Evolutionary conservation across 2,888 invertebrate species (phyloP).

Genomic region (Margaritifera margaritifera): DNA sequence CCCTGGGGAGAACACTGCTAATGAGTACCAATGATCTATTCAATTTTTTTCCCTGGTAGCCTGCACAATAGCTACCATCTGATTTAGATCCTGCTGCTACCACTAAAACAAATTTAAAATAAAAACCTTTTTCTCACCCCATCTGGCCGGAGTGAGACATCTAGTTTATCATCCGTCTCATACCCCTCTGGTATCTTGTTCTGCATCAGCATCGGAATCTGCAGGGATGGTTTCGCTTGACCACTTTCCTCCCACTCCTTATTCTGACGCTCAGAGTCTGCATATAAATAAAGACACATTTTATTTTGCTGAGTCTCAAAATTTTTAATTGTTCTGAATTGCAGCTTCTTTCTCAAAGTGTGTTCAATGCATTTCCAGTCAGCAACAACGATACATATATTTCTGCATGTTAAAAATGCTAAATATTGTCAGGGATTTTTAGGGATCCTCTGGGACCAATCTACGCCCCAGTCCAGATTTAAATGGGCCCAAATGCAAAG

Average conservation of each 20-base stretch:
- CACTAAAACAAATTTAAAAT: too few species aligned
- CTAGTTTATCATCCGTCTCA: slow-evolving; percentile 74
- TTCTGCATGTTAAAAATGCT: too few species aligned
- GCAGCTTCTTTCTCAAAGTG: background rate
- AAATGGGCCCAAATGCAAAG: too few species aligned
- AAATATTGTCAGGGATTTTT: too few species aligned
- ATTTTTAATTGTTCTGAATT: background rate
- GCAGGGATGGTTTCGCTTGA: slow-evolving; percentile 38
- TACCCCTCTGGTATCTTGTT: slow-evolving; percentile 74
- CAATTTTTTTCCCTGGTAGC: too few species aligned
- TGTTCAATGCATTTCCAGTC: background rate
- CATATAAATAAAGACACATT: slow-evolving; percentile 18
- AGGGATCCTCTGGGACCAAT: too few species aligned
- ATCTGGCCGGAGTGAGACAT: slow-evolving; percentile 73
- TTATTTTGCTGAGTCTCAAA: background rate
- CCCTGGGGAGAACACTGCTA: too few species aligned
- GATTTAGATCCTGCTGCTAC: too few species aligned
- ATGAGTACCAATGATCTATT: too few species aligned
- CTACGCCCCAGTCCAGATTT: too few species aligned
- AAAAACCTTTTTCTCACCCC: slow-evolving; percentile 53
- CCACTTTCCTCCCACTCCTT: slow-evolving; percentile 57
- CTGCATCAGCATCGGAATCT: slow-evolving; percentile 73
- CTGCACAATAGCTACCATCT: too few species aligned
- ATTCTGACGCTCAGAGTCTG: slow-evolving; percentile 50
- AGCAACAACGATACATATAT: too few species aligned